Conservation (phyloP, 2,797 vertebrate species). For the Enteromius radiatus region DNA sequence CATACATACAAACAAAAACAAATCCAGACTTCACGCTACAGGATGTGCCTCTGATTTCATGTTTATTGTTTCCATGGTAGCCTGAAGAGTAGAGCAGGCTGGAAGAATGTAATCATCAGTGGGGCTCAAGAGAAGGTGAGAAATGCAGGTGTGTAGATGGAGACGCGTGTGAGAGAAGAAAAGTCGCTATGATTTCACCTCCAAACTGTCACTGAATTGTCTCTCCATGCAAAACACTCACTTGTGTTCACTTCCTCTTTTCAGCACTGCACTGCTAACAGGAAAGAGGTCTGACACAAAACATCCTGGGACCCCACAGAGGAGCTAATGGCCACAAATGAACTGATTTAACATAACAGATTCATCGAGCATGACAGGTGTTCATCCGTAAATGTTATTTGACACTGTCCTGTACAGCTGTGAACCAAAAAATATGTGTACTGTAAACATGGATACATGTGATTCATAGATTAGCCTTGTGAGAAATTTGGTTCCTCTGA, state of each 20-base stretch:
- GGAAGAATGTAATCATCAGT: conserved; percentile 48
- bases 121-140: conserved; percentile 44
- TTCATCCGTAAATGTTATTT: not conserved
- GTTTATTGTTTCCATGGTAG: conserved; percentile 58
- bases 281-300: not conserved
- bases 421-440: not conserved
- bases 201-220: conserved; percentile 36
- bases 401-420: not conserved
- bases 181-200: conserved; percentile 13
- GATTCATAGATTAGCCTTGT: conserved; percentile 60
- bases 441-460: conserved; percentile 20
- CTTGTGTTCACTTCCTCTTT: conserved; percentile 11
- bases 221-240: conserved; percentile 24
- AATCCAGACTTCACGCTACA: not conserved
- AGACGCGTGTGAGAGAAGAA: not conserved
- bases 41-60: conserved; percentile 14
- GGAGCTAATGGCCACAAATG: conserved; percentile 15
- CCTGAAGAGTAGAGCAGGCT: conserved; percentile 27
- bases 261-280: conserved; percentile 13
- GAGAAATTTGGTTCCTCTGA: conserved; percentile 65
- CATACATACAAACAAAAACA: not conserved
- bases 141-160: conserved; percentile 43
- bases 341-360: not conserved
- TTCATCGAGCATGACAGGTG: not conserved
- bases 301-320: conserved; percentile 22